Conservation (phyloP, 2,888 invertebrate genomes). For the Pseudococcus longispinus region DNA sequence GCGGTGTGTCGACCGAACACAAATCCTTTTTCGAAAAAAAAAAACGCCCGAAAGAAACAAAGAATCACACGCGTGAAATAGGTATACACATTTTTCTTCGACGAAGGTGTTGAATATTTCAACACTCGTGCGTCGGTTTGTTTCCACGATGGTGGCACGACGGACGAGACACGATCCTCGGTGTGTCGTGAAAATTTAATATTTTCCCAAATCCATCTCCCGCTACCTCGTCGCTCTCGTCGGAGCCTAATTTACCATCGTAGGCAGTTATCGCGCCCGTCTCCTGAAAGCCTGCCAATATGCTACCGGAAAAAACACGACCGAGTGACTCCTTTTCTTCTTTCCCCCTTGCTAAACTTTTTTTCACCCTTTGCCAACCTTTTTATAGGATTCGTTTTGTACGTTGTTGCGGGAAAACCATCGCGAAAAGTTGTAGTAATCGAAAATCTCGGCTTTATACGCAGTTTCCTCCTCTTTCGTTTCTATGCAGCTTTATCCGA, state of each 20-base stretch:
- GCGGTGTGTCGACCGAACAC: neutral
- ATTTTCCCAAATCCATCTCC: neutral
- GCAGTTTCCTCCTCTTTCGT: neutral
- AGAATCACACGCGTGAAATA: neutral
- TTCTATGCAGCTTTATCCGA: neutral
- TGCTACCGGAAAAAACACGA: neutral
- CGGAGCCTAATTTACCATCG: neutral
- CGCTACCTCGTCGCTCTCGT: neutral
- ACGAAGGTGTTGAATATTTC: neutral
- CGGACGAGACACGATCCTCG: neutral
- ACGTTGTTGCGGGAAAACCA: neutral
- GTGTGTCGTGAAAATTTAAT: neutral
- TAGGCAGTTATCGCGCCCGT: neutral
- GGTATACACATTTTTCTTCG: neutral
- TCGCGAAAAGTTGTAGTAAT: neutral
- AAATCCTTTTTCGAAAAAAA: neutral
- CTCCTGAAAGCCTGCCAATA: conserved; percentile 6
- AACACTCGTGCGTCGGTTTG: neutral
- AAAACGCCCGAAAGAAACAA: neutral
- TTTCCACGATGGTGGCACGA: neutral
- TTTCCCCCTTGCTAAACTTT: neutral
- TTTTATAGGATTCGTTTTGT: neutral
- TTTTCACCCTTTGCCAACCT: neutral
- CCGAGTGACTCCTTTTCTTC: neutral
- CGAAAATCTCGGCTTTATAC: neutral